Percentiles rank a stretch among this genome's conserved stretches.
These are phyloP conservation scores for Drosophila saltans DNA, from an alignment of 1,140 invertebrate species.

Conservation along the genomic window DNA sequence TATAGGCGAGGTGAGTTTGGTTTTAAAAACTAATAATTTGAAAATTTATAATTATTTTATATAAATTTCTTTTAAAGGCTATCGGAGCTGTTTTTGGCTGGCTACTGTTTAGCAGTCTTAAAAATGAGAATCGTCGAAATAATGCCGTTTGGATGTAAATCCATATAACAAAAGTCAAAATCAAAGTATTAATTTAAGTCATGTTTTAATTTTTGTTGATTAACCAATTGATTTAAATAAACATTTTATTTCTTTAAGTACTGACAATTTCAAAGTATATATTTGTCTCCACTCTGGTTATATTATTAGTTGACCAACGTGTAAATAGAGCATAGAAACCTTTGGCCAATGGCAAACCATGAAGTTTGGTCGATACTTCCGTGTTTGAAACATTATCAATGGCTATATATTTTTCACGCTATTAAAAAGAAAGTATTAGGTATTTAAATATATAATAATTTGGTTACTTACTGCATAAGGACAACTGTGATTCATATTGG, in stretches of 20 bases:
- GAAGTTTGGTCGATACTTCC: conserved; percentile 23
- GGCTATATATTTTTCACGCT: conserved; percentile 27
- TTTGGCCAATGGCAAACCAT: conserved; percentile 28
- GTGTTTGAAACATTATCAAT: conserved; percentile 42
- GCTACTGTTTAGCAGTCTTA: conserved; percentile 67
- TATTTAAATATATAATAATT: too few relatives aligned
- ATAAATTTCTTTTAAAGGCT: conserved; percentile 29
- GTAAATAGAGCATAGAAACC: conserved; percentile 28
- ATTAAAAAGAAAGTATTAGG: background rate
- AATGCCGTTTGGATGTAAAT: conserved; percentile 78
- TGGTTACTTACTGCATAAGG: conserved; percentile 38
- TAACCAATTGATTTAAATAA: background rate
- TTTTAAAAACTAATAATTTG: background rate
- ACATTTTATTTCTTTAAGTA: background rate
- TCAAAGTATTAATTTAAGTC: conserved; percentile 48
- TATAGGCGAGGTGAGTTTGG: conserved; percentile 60
- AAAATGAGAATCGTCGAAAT: conserved; percentile 69
- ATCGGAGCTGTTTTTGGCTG: conserved; percentile 66
- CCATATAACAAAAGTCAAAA: background rate
- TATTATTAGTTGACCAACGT: conserved; percentile 22
- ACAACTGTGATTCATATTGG: conserved; percentile 50
- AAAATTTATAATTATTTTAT: background rate
- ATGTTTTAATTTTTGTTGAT: conserved; percentile 14
- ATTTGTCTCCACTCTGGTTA: conserved; percentile 8
- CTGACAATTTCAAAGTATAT: conserved; percentile 31